Percentiles rank a stretch among this genome's conserved stretches.
phyloP scores from a whole-genome alignment of 2,797 vertebrate species.

The Odontamblyopus rebecca region DNA sequence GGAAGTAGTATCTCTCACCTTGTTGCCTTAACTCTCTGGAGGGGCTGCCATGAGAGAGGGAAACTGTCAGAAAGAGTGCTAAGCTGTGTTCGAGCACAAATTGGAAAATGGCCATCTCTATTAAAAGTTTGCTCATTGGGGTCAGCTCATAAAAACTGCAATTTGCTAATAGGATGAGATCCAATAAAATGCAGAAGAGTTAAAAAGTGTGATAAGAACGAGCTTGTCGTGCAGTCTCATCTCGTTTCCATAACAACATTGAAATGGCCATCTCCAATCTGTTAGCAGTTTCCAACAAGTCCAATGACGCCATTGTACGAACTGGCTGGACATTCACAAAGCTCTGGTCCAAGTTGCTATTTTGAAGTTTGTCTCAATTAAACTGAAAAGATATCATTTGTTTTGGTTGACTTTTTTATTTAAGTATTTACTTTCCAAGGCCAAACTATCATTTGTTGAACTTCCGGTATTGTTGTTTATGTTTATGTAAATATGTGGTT shows the following conservation, averaged over 20 bases:
- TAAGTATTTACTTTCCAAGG: background rate
- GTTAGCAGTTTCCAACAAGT: slow-evolving; percentile 40
- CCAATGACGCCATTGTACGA: slow-evolving; percentile 26
- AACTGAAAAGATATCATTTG: background rate
- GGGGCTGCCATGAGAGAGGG: slow-evolving; percentile 41
- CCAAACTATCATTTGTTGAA: background rate
- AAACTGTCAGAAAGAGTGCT: background rate
- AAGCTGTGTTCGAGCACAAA: background rate
- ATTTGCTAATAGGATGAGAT: slow-evolving; percentile 44
- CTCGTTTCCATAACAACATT: slow-evolving; percentile 80
- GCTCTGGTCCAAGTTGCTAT: slow-evolving; percentile 3
- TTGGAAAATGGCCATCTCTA: background rate
- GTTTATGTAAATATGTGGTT: no score
- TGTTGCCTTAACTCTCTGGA: slow-evolving; percentile 22
- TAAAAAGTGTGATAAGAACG: slow-evolving; percentile 55
- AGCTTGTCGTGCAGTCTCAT: slow-evolving; percentile 61
- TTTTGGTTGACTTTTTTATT: background rate
- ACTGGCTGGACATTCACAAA: slow-evolving; percentile 15
- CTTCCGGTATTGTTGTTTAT: no score
- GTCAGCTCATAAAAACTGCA: slow-evolving; percentile 48
- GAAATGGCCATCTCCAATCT: slow-evolving; percentile 60
- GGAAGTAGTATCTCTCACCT: slow-evolving; percentile 52
- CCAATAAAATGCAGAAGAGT: slow-evolving; percentile 44
- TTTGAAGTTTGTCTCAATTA: background rate
- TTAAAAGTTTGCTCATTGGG: slow-evolving; percentile 15